A percentile compares a stretch with the other conserved stretches of the same genome.
phyloP scores from a whole-genome alignment of 2,888 invertebrate genomes.

The Aphodius granarius region DNA sequence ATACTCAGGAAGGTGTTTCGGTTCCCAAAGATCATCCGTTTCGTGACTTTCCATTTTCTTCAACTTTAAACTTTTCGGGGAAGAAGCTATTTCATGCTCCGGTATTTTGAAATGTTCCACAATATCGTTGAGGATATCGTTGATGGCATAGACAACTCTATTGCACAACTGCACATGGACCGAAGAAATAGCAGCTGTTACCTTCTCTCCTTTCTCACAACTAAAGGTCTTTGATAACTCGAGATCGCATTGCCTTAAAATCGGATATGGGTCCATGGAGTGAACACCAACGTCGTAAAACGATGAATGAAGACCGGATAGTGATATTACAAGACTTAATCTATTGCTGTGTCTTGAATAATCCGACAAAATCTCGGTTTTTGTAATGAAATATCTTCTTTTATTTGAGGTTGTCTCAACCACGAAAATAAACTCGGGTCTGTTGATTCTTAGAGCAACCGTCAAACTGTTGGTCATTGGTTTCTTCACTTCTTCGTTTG shows the following conservation, averaged over 20 bases:
- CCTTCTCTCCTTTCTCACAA: slow-evolving; percentile 67
- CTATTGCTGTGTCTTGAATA: slow-evolving; percentile 68
- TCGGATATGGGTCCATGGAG: slow-evolving; percentile 57
- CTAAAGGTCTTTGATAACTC: slow-evolving; percentile 67
- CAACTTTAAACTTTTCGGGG: slow-evolving; percentile 18
- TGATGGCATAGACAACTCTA: slow-evolving; percentile 71
- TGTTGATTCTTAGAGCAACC: slow-evolving; percentile 71
- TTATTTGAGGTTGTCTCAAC: slow-evolving; percentile 65
- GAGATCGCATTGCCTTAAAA: slow-evolving; percentile 70
- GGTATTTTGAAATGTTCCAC: slow-evolving; percentile 52
- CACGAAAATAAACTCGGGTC: slow-evolving; percentile 77
- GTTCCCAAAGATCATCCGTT: slow-evolving; percentile 70
- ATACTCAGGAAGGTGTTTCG: slow-evolving; percentile 61
- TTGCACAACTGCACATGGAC: slow-evolving; percentile 73
- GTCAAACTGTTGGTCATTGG: slow-evolving; percentile 57
- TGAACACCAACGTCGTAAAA: slow-evolving; percentile 48
- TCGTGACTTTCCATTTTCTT: slow-evolving; percentile 4
- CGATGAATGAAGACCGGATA: slow-evolving; percentile 62
- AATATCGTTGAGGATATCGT: slow-evolving; percentile 57
- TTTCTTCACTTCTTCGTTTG: slow-evolving; percentile 34
- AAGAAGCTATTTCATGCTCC: slow-evolving; percentile 37
- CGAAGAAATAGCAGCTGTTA: slow-evolving; percentile 66
- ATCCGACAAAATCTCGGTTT: slow-evolving; percentile 70
- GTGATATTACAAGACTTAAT: slow-evolving; percentile 64
- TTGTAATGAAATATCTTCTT: slow-evolving; percentile 59